Evolutionary conservation across 2,888 invertebrate genomes (phyloP).

Genomic region (Cephus sareptanus): DNA sequence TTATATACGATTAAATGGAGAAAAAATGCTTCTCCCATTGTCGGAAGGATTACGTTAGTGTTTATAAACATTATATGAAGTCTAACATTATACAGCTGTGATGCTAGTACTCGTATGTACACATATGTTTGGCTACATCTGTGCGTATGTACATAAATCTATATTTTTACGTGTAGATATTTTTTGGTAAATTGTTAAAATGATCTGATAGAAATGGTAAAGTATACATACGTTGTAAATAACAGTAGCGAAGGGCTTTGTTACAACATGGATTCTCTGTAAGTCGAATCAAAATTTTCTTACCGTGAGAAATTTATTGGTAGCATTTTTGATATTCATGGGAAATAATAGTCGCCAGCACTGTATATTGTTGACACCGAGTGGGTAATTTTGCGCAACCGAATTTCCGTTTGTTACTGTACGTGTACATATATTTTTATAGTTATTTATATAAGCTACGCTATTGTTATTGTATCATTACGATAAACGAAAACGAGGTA

Average conservation of each 20-base stretch:
- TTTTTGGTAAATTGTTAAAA: slow-evolving; percentile 60
- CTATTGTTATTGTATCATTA: slow-evolving; percentile 30
- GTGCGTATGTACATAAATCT: slow-evolving; percentile 35
- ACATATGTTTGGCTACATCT: slow-evolving; percentile 23
- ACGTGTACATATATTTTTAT: slow-evolving; percentile 41
- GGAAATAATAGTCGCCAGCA: slow-evolving; percentile 1
- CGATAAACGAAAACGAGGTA: slow-evolving; percentile 35
- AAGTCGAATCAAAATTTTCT: slow-evolving; percentile 32
- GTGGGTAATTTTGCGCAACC: slow-evolving; percentile 27
- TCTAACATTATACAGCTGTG: neutral
- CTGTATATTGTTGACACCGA: slow-evolving; percentile 18
- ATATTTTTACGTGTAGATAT: slow-evolving; percentile 62
- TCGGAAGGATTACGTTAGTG: slow-evolving; percentile 24
- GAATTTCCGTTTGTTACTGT: slow-evolving; percentile 34
- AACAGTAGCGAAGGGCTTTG: slow-evolving; percentile 25
- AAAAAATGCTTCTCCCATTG: slow-evolving; percentile 10
- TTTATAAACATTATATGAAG: slow-evolving; percentile 17
- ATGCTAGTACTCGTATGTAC: slow-evolving; percentile 10
- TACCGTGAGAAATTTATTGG: slow-evolving; percentile 14
- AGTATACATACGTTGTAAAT: slow-evolving; percentile 36
- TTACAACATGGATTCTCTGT: slow-evolving; percentile 21
- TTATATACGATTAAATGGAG: slow-evolving; percentile 5
- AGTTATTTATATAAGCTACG: slow-evolving; percentile 33
- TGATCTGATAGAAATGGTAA: slow-evolving; percentile 24
- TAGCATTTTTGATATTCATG: slow-evolving; percentile 18